These are phyloP conservation scores for Oryzias javanicus DNA, from an alignment of 2,113 vertebrate genomes.

Conservation along the genomic window DNA sequence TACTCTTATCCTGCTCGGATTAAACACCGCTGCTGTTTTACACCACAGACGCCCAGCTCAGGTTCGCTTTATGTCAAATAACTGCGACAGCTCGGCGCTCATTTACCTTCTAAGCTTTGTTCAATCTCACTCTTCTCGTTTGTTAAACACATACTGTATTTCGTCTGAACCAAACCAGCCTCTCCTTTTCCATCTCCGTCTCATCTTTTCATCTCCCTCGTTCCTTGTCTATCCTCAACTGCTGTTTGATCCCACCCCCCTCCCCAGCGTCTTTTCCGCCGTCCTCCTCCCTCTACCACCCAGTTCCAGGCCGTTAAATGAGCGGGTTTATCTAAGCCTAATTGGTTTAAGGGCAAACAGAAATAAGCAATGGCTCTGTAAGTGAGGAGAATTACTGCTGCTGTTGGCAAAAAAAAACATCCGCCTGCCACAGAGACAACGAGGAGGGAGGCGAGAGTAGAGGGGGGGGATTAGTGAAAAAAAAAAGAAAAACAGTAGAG, in stretches of 20 bases:
- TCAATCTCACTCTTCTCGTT: slow-evolving; percentile 38
- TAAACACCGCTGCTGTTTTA: slow-evolving; percentile 26
- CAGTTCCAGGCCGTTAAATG: slow-evolving; percentile 60
- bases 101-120: slow-evolving; percentile 12
- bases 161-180: slow-evolving; percentile 41
- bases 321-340: slow-evolving; percentile 69
- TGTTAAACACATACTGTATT: slow-evolving; percentile 44
- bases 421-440: slow-evolving; percentile 19
- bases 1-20: slow-evolving; percentile 26
- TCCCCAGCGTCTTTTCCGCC: background rate
- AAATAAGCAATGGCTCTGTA: slow-evolving; percentile 67
- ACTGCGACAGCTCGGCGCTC: background rate
- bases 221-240: slow-evolving; percentile 30
- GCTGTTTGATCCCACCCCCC: slow-evolving; percentile 24
- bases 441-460: slow-evolving; percentile 23
- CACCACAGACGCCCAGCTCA: background rate
- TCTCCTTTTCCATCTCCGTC: slow-evolving; percentile 23
- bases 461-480: slow-evolving; percentile 18
- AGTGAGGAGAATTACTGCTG: slow-evolving; percentile 60
- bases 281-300: slow-evolving; percentile 25
- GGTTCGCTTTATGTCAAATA: slow-evolving; percentile 12
- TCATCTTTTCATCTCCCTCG: slow-evolving; percentile 21
- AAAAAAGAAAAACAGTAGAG: slow-evolving; percentile 27
- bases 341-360: slow-evolving; percentile 76
- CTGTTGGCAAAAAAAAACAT: slow-evolving; percentile 43